phyloP scores from a whole-genome alignment of 2,113 vertebrate species.

The Gavia stellata region DNA sequence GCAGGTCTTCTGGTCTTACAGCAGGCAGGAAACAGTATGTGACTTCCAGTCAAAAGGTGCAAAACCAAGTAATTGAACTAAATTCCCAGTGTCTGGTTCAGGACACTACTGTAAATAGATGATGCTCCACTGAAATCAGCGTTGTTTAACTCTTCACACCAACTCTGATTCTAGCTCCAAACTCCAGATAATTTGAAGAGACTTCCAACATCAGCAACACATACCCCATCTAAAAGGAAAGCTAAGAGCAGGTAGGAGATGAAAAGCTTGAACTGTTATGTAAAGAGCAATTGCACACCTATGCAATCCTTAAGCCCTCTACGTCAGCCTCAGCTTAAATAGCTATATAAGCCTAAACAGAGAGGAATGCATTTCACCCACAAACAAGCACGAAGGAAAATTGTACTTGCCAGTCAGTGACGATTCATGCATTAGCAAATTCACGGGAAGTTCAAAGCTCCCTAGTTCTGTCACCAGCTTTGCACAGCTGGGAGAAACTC shows the following conservation, averaged over 20 bases:
- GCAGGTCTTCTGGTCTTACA: not conserved
- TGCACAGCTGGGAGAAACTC: conserved; percentile 43
- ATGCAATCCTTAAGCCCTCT: not conserved
- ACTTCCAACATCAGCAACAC: not conserved
- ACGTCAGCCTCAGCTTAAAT: not conserved
- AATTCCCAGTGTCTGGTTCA: not conserved
- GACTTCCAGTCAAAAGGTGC: not conserved
- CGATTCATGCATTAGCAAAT: conserved; percentile 4
- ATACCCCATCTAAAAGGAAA: not conserved
- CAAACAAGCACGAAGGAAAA: conserved; percentile 14
- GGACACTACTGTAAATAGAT: not conserved
- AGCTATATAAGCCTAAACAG: not conserved
- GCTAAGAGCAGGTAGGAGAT: not conserved
- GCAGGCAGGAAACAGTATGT: not conserved
- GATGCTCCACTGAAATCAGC: not conserved
- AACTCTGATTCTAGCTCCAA: not conserved
- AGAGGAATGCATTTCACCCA: not conserved
- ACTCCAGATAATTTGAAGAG: not conserved
- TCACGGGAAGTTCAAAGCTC: conserved; percentile 2
- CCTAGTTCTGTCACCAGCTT: conserved; percentile 41
- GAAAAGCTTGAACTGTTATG: not conserved
- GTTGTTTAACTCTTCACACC: not conserved
- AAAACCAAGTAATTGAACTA: not conserved
- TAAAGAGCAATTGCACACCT: not conserved
- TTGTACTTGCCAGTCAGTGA: conserved; percentile 6